Conservation (phyloP, 2,888 invertebrate species). For the Epistrophe grossulariae region DNA sequence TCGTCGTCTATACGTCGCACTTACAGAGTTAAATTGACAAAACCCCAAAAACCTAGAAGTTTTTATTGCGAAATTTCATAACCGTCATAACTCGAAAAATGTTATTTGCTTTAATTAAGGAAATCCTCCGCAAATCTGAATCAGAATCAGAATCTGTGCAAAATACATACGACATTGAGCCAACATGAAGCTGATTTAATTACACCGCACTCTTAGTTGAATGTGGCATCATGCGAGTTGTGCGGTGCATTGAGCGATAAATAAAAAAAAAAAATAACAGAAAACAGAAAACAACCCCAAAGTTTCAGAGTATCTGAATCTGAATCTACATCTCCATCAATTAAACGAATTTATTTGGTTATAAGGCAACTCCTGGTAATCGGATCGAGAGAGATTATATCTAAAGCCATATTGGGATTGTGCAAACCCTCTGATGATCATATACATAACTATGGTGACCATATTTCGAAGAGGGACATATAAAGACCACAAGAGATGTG, state of each 20-base stretch:
- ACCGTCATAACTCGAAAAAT: conserved; percentile 71
- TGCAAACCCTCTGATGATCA: conserved; percentile 24
- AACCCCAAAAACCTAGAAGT: conserved; percentile 53
- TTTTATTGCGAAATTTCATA: conserved; percentile 74
- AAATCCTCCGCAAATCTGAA: conserved; percentile 68
- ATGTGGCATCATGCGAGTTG: conserved; percentile 27
- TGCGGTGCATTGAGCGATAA: conserved; percentile 57
- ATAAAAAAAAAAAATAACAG: conserved; percentile 61
- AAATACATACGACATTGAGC: conserved; percentile 63
- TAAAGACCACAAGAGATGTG: not conserved
- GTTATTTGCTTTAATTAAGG: conserved; percentile 76
- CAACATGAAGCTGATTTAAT: conserved; percentile 72
- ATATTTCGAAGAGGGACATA: not conserved
- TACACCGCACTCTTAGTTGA: conserved; percentile 45
- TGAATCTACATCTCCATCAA: conserved; percentile 47
- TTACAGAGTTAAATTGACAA: conserved; percentile 43
- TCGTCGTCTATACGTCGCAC: not conserved
- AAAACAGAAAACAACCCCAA: conserved; percentile 36
- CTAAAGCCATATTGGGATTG: not conserved
- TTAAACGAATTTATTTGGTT: conserved; percentile 66
- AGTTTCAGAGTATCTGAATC: conserved; percentile 34
- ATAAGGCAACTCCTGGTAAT: conserved; percentile 36
- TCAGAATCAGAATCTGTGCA: conserved; percentile 25
- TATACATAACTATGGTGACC: conserved; percentile 12
- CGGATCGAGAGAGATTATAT: conserved; percentile 36